Percentiles rank a stretch among this genome's conserved stretches.
phyloP scores from a whole-genome alignment of 1,140 invertebrate genomes.

The Drosophila miranda region DNA sequence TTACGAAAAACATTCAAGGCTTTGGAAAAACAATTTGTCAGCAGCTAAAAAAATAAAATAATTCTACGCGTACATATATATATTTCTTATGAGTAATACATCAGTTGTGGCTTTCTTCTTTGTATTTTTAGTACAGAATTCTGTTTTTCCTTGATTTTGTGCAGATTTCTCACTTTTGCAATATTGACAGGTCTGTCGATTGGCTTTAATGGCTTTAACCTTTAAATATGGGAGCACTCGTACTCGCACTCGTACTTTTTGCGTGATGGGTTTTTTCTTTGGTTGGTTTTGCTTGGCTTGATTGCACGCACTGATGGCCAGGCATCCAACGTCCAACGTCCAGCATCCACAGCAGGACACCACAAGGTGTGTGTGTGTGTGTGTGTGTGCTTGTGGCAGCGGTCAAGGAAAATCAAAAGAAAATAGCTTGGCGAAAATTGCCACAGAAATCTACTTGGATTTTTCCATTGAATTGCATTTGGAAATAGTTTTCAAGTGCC shows the following conservation, averaged over 20 bases:
- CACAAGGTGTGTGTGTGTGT: constrained; percentile 10
- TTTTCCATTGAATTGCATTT: constrained; percentile 17
- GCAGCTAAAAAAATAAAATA: constrained; percentile 22
- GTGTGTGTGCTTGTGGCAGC: background rate
- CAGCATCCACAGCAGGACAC: constrained; percentile 30
- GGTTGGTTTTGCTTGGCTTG: constrained; percentile 57
- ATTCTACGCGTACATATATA: constrained; percentile 19
- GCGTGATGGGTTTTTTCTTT: constrained; percentile 13
- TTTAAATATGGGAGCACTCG: constrained; percentile 5
- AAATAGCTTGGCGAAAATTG: constrained; percentile 25
- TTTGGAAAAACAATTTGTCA: constrained; percentile 42
- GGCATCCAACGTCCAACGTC: background rate
- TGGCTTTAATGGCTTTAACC: constrained; percentile 19
- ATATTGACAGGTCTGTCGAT: constrained; percentile 46
- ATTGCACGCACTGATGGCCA: constrained; percentile 59
- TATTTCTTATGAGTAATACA: constrained; percentile 53
- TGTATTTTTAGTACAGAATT: constrained; percentile 19
- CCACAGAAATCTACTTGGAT: constrained; percentile 20
- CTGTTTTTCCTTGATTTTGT: constrained; percentile 6
- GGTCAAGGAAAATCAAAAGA: constrained; percentile 42
- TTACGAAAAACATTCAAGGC: constrained; percentile 26
- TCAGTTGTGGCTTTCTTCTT: background rate
- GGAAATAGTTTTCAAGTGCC: constrained; percentile 16
- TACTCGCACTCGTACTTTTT: background rate
- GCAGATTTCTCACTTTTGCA: constrained; percentile 24